Evolutionary conservation across 2,797 vertebrate species (phyloP).

Genomic region (Podarcis lilfordi): DNA sequence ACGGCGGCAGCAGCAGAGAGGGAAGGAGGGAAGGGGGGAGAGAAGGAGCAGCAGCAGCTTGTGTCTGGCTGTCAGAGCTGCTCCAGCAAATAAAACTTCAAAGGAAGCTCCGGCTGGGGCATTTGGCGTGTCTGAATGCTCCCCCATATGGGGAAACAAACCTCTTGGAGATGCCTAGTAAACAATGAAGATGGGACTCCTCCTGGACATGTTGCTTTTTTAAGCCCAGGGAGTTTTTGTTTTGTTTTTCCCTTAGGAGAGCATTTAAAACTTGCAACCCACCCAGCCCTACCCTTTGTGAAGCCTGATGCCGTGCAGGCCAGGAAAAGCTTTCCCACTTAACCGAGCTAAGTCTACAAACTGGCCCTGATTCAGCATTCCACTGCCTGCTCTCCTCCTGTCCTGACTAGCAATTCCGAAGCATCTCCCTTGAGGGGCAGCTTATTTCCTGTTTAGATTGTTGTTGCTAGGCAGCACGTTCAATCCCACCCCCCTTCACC

Average conservation of each 20-base stretch:
- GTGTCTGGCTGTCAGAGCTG: not conserved
- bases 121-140: not conserved
- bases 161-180: not conserved
- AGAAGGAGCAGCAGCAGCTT: not conserved
- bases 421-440: constrained; percentile 68
- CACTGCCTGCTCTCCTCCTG: constrained; percentile 13
- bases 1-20: not conserved
- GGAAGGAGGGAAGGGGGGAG: not conserved
- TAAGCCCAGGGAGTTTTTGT: not conserved
- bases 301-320: not conserved
- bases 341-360: not conserved
- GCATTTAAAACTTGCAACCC: not conserved
- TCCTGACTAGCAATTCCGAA: constrained; percentile 70
- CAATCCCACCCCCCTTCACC: constrained; percentile 48
- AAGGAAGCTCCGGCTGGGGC: not conserved
- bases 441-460: constrained; percentile 80
- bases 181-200: not conserved
- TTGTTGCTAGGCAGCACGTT: constrained; percentile 77
- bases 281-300: too few species aligned
- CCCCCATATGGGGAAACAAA: not conserved
- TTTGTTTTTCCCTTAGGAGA: not conserved
- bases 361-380: constrained; percentile 60
- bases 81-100: not conserved
- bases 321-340: not conserved
- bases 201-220: not conserved